Evolutionary conservation across 2,888 invertebrate genomes (phyloP).

Genomic region (Proisotoma minuta): DNA sequence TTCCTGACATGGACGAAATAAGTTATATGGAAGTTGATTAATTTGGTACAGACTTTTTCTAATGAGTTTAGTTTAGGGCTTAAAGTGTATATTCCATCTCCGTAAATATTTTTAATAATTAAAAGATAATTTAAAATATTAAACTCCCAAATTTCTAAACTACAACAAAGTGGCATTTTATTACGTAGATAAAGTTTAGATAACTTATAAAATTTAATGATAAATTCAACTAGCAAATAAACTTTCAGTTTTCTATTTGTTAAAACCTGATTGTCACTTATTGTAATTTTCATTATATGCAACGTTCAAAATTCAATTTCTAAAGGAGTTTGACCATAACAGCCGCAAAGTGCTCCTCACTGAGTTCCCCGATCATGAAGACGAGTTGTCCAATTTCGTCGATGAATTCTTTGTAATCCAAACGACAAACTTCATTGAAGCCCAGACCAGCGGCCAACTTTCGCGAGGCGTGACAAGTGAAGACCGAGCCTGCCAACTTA

Average conservation of each 20-base stretch:
- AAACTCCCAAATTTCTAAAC: no score
- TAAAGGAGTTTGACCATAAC: conserved; percentile 32
- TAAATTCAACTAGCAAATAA: not conserved
- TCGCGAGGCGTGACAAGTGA: conserved; percentile 31
- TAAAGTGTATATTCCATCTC: no score
- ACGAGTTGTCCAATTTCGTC: conserved; percentile 27
- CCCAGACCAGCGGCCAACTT: conserved; percentile 23
- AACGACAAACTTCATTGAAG: conserved; percentile 32
- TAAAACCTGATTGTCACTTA: not conserved
- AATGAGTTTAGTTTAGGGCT: no score
- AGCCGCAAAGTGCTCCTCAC: conserved; percentile 32
- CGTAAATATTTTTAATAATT: no score
- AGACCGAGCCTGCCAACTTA: conserved; percentile 32
- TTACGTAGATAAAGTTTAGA: no score
- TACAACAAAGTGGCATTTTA: no score
- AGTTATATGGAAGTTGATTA: no score
- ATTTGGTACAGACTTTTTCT: no score
- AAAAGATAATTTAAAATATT: no score
- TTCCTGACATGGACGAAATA: no score
- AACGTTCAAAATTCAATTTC: not conserved
- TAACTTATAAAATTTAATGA: no score
- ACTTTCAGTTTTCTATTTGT: not conserved
- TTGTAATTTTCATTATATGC: not conserved
- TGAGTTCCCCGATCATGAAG: conserved; percentile 24
- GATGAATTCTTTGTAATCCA: conserved; percentile 27